These are phyloP conservation scores for Oscheius onirici DNA, from an alignment of 2,888 invertebrate genomes.

Conservation along the genomic window DNA sequence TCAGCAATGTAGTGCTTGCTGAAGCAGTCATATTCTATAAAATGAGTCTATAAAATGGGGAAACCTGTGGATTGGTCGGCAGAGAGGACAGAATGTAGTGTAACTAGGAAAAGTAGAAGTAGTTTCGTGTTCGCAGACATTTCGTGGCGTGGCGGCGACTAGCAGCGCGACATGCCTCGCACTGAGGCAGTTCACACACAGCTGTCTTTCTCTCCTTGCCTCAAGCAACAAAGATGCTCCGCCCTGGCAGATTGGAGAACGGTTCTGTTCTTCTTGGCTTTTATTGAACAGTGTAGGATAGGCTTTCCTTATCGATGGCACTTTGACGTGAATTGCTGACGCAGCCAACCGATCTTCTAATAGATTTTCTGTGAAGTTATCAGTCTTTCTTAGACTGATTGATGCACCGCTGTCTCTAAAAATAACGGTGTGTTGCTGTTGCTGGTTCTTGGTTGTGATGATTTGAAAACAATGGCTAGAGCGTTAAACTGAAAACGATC, in stretches of 20 bases:
- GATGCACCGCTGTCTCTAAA: too few species aligned
- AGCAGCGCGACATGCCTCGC: slow-evolving; percentile 38
- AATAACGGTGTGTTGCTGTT: too few species aligned
- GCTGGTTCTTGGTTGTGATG: too few species aligned
- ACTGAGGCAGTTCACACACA: slow-evolving; percentile 29
- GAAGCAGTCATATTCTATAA: background rate
- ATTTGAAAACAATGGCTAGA: too few species aligned
- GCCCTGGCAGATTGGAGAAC: background rate
- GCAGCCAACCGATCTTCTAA: background rate
- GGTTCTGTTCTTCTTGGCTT: background rate
- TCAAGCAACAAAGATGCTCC: background rate
- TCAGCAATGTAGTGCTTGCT: slow-evolving; percentile 38
- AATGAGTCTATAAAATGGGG: background rate
- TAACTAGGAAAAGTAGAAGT: slow-evolving; percentile 17
- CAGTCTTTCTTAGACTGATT: too few species aligned
- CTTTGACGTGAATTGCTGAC: slow-evolving; percentile 14
- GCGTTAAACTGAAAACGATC: too few species aligned
- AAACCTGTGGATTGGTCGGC: slow-evolving; percentile 31
- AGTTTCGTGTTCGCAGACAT: slow-evolving; percentile 31
- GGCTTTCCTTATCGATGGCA: background rate
- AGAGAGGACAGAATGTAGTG: slow-evolving; percentile 16
- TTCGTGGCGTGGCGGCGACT: slow-evolving; percentile 25
- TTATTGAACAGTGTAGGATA: background rate
- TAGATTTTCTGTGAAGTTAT: background rate
- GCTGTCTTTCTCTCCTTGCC: slow-evolving; percentile 26